Conservation (phyloP, 2,113 vertebrate species). For the Noctilio leporinus region DNA sequence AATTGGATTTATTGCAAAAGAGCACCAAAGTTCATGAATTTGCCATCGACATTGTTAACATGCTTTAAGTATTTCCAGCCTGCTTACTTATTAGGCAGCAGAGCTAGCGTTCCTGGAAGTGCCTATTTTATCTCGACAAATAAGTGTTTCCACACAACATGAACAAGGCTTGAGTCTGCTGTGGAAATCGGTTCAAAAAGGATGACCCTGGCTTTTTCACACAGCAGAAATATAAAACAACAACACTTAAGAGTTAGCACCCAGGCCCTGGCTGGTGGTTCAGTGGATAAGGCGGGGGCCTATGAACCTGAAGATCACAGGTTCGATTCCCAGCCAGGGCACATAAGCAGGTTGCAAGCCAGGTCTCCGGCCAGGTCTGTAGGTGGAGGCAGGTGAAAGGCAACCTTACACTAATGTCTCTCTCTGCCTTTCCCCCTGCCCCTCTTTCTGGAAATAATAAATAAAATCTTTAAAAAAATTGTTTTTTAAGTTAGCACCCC, state of each 20-base stretch:
- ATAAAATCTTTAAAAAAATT: no score
- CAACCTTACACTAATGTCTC: no score
- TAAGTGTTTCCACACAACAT: slow-evolving; percentile 12
- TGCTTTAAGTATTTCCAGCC: slow-evolving; percentile 66
- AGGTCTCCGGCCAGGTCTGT: no score
- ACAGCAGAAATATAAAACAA: background rate
- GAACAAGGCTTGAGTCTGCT: background rate
- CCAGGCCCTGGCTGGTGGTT: no score
- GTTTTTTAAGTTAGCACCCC: background rate
- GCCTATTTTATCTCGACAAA: slow-evolving; percentile 57
- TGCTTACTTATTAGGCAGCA: slow-evolving; percentile 63
- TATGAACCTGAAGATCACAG: no score
- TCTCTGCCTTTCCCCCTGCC: no score
- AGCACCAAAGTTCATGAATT: slow-evolving; percentile 35
- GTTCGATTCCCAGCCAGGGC: no score
- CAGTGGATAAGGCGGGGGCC: no score
- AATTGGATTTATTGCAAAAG: slow-evolving; percentile 35
- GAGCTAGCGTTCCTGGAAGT: slow-evolving; percentile 19
- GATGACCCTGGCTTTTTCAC: background rate
- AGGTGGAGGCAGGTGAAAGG: no score
- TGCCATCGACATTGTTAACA: slow-evolving; percentile 51
- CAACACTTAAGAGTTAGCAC: no score
- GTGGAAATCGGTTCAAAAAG: slow-evolving; percentile 30
- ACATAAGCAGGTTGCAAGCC: no score
- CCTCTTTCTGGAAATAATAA: no score